phyloP scores from a whole-genome alignment of 2,113 vertebrate species.

The Mormyrus lacerda region DNA sequence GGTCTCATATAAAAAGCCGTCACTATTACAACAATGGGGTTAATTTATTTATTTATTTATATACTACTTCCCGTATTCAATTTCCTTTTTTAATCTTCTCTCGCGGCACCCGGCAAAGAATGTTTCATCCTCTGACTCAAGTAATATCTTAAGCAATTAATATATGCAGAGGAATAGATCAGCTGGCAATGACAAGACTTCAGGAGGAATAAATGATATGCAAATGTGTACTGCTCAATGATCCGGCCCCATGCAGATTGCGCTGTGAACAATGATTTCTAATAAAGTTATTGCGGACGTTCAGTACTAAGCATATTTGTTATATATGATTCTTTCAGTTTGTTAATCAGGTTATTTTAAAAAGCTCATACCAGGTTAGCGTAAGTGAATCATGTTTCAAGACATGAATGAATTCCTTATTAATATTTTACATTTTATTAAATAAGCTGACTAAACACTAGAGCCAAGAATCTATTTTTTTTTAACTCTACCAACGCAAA shows the following conservation, averaged over 20 bases:
- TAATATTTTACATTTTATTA: not conserved
- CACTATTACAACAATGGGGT: not conserved
- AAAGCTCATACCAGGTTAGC: not conserved
- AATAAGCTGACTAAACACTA: not conserved
- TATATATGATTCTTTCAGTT: not conserved
- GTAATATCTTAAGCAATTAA: constrained; percentile 23
- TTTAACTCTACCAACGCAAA: not conserved
- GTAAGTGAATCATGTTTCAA: not conserved
- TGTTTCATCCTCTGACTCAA: not conserved
- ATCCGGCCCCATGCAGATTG: constrained; percentile 63
- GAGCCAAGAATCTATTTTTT: not conserved
- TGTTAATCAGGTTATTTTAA: not conserved
- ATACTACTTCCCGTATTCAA: not conserved
- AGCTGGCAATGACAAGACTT: constrained; percentile 46
- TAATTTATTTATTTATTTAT: not conserved
- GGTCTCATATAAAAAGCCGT: not conserved
- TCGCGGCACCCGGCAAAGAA: not conserved
- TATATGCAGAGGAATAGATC: constrained; percentile 17
- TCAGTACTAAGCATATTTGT: not conserved
- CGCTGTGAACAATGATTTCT: constrained; percentile 27
- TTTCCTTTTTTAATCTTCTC: constrained; percentile 9
- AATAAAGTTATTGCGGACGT: constrained; percentile 51
- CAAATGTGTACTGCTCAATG: constrained; percentile 61
- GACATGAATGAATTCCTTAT: not conserved
- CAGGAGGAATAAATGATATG: constrained; percentile 63